Evolutionary conservation across 2,888 invertebrate species (phyloP).

Genomic region (Cremastinae sp.): DNA sequence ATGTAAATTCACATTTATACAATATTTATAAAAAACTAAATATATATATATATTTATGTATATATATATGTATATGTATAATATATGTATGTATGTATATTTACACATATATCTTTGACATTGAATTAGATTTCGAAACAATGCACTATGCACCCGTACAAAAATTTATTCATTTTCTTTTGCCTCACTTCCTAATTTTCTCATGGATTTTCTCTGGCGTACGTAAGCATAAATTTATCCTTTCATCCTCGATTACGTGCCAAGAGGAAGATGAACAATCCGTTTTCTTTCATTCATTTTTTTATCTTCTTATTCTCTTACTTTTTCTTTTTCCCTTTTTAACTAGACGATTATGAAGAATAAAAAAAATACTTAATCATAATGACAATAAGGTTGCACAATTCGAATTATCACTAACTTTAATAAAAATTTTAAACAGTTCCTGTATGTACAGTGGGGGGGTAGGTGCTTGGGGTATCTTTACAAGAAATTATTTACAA

Average conservation of each 20-base stretch:
- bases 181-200: slow-evolving; percentile 23
- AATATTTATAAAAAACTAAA: slow-evolving; percentile 75
- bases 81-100: too few relatives aligned
- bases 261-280: slow-evolving; percentile 61
- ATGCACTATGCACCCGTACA: slow-evolving; percentile 67
- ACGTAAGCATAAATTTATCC: slow-evolving; percentile 54
- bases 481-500: slow-evolving; percentile 80
- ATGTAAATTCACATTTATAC: slow-evolving; percentile 72
- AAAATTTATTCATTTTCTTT: slow-evolving; percentile 45
- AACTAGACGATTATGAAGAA: slow-evolving; percentile 58
- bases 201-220: slow-evolving; percentile 45
- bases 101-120: slow-evolving; percentile 66
- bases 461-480: slow-evolving; percentile 73
- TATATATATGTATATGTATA: too few relatives aligned
- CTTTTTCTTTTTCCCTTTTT: slow-evolving; percentile 15
- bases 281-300: slow-evolving; percentile 30
- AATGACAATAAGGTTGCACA: slow-evolving; percentile 65
- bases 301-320: slow-evolving; percentile 4
- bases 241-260: slow-evolving; percentile 53
- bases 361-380: slow-evolving; percentile 55
- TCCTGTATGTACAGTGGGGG: slow-evolving; percentile 76
- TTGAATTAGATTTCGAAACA: slow-evolving; percentile 68
- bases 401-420: slow-evolving; percentile 71
- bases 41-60: slow-evolving; percentile 30
- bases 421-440: slow-evolving; percentile 77